Evolutionary conservation across 2,888 invertebrate species (phyloP).

Genomic region (Lithosia quadra): DNA sequence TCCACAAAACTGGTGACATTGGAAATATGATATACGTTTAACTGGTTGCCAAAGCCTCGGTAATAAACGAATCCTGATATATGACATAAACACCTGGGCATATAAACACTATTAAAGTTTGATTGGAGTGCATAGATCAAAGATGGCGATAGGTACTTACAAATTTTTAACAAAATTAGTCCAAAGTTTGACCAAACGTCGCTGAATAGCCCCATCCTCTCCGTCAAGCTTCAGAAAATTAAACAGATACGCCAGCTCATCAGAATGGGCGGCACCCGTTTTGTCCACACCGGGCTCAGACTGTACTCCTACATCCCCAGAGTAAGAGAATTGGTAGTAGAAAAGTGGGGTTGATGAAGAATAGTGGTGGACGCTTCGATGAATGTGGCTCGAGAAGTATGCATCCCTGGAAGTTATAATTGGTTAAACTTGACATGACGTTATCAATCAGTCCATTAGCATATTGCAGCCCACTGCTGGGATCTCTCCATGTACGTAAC

Average conservation of each 20-base stretch:
- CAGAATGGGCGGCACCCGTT: conserved; percentile 76
- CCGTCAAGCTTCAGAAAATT: conserved; percentile 59
- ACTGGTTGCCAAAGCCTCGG: not conserved
- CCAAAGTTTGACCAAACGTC: conserved; percentile 69
- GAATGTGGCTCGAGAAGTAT: conserved; percentile 74
- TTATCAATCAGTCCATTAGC: too few relatives aligned
- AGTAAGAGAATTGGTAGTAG: conserved; percentile 76
- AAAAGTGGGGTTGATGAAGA: conserved; percentile 64
- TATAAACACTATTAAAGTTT: not conserved
- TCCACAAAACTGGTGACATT: not conserved
- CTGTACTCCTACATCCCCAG: conserved; percentile 65
- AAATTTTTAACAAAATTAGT: conserved; percentile 76
- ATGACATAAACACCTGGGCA: not conserved
- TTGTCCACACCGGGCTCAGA: conserved; percentile 64
- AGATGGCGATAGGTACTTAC: conserved; percentile 58
- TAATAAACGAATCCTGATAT: not conserved
- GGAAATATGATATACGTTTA: too few relatives aligned
- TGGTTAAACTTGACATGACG: not conserved
- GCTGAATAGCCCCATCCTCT: conserved; percentile 67
- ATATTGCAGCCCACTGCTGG: too few relatives aligned
- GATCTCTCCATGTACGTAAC: too few relatives aligned
- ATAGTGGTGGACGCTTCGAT: conserved; percentile 70
- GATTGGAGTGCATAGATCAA: too few relatives aligned
- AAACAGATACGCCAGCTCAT: conserved; percentile 77
- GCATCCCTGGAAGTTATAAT: conserved; percentile 65